Evolutionary conservation across 2,888 invertebrate species (phyloP).

Genomic region (Chloroclystis v-ata): DNA sequence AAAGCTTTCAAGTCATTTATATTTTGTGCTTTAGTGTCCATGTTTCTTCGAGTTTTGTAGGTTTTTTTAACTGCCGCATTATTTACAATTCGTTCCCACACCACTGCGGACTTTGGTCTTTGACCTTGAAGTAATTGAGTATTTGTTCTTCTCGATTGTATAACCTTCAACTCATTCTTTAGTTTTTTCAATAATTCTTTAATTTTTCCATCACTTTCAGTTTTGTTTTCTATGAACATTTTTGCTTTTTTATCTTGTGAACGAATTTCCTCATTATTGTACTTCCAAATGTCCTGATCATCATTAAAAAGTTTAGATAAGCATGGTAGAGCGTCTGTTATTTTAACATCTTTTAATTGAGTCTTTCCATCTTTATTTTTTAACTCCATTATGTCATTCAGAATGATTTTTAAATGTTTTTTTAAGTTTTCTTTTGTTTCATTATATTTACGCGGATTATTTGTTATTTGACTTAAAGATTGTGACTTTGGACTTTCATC

Average conservation of each 20-base stretch:
- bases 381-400: constrained; percentile 58
- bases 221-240: constrained; percentile 14
- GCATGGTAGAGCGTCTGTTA: constrained; percentile 58
- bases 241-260: background rate
- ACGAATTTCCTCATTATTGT: background rate
- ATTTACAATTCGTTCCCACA: constrained; percentile 59
- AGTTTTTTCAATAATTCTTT: constrained; percentile 45
- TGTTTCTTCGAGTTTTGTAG: constrained; percentile 39
- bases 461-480: constrained; percentile 2
- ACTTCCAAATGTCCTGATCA: constrained; percentile 1
- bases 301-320: constrained; percentile 49
- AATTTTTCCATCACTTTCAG: constrained; percentile 35
- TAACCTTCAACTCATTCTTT: constrained; percentile 42
- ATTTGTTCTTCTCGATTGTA: constrained; percentile 39
- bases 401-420: constrained; percentile 55
- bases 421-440: constrained; percentile 56
- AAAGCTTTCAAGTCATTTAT: constrained; percentile 43
- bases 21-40: constrained; percentile 34
- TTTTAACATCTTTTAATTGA: constrained; percentile 36
- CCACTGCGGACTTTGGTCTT: constrained; percentile 52
- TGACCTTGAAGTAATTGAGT: constrained; percentile 15
- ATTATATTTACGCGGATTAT: constrained; percentile 28
- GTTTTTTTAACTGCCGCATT: constrained; percentile 33
- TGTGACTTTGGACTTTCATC: constrained; percentile 1
- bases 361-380: constrained; percentile 44